Conservation (phyloP, 2,797 vertebrate genomes). For the Rhabdophis nuchalis region DNA sequence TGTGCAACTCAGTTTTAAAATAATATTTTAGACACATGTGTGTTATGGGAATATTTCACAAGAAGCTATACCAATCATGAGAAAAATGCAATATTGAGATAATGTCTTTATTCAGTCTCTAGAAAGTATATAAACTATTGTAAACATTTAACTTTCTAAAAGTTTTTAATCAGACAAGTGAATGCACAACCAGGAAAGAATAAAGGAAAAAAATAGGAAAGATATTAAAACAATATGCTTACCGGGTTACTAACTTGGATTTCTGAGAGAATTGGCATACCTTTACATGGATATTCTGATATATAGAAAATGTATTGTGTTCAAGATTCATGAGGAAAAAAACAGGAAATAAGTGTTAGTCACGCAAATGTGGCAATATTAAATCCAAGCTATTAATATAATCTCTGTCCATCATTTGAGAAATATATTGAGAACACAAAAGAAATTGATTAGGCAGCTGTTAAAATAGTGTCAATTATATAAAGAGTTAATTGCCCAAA, state of each 20-base stretch:
- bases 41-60: background rate
- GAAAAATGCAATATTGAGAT: background rate
- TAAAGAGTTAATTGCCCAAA: background rate
- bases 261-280: background rate
- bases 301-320: background rate
- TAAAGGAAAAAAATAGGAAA: background rate
- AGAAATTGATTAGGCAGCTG: background rate
- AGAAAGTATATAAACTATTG: background rate
- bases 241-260: background rate
- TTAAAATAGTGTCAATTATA: background rate
- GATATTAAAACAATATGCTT: background rate
- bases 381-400: background rate
- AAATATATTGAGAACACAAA: background rate
- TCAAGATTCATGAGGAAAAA: background rate
- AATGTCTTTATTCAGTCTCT: background rate
- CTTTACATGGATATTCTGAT: background rate
- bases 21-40: background rate
- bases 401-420: background rate
- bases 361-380: background rate
- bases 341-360: background rate
- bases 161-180: background rate
- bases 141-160: background rate
- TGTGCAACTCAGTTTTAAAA: background rate
- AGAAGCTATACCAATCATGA: background rate
- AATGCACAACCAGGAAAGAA: background rate